Percentiles rank a stretch among this genome's conserved stretches.
These are phyloP conservation scores for Drosophila formosana DNA, from an alignment of 2,888 invertebrate species.

Conservation along the genomic window DNA sequence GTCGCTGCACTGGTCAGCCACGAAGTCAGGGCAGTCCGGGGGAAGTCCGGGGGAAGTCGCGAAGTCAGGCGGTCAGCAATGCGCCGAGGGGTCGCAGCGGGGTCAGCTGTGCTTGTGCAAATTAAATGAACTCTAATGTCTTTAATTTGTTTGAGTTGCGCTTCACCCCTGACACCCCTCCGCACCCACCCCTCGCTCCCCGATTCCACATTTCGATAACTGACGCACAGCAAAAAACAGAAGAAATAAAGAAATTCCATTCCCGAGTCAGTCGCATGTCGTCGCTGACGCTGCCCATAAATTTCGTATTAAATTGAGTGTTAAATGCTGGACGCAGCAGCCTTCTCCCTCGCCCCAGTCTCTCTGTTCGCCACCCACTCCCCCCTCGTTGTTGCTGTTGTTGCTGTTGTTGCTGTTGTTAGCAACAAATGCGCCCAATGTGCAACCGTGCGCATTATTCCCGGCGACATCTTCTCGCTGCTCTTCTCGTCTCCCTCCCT, in stretches of 20 bases:
- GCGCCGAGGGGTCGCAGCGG: constrained; percentile 25
- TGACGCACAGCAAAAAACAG: constrained; percentile 14
- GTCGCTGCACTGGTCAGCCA: constrained; percentile 23
- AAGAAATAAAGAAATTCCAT: not conserved
- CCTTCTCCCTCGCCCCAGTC: constrained; percentile 7
- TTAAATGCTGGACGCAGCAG: constrained; percentile 74
- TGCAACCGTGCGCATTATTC: constrained; percentile 71
- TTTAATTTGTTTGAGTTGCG: constrained; percentile 76
- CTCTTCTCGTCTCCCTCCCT: not conserved
- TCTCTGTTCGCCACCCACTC: not conserved
- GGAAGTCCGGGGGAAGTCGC: not conserved
- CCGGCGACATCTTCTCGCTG: constrained; percentile 27
- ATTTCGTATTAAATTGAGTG: constrained; percentile 80
- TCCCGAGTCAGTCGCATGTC: constrained; percentile 61
- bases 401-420: not conserved
- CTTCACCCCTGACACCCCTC: constrained; percentile 3
- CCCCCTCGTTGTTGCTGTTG: not conserved
- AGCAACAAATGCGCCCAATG: constrained; percentile 59
- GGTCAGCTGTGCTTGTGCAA: constrained; percentile 69
- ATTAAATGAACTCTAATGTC: constrained; percentile 80
- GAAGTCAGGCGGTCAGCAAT: not conserved
- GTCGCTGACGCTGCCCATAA: constrained; percentile 74
- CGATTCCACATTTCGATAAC: constrained; percentile 27
- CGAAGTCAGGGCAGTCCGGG: not conserved
- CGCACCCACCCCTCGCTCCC: constrained; percentile 16